These are phyloP conservation scores for Malthinus flaveolus DNA, from an alignment of 2,888 invertebrate species.

Conservation along the genomic window DNA sequence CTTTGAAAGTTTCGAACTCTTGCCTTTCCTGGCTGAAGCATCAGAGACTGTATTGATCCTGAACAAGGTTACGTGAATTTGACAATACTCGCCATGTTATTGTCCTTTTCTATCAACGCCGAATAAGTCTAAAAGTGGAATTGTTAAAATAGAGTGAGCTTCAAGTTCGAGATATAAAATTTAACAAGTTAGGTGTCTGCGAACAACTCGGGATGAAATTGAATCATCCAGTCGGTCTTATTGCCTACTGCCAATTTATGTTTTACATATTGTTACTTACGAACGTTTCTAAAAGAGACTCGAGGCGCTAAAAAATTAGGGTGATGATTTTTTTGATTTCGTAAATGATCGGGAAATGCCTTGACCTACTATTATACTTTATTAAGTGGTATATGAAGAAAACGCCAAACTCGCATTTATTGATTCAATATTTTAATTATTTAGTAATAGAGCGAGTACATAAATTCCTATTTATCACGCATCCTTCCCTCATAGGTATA, in stretches of 20 bases:
- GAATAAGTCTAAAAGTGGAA: constrained; percentile 17
- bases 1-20: constrained; percentile 51
- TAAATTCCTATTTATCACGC: constrained; percentile 6
- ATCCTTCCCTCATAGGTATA: background rate
- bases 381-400: constrained; percentile 12
- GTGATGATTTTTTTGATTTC: background rate
- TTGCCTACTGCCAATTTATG: constrained; percentile 3
- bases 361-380: constrained; percentile 12
- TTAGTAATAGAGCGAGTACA: constrained; percentile 4
- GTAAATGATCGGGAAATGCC: background rate
- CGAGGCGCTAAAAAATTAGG: background rate
- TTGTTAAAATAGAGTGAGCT: constrained; percentile 20
- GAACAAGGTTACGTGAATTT: constrained; percentile 51
- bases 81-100: constrained; percentile 46
- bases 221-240: constrained; percentile 6
- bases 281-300: background rate
- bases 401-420: constrained; percentile 4
- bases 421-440: constrained; percentile 10
- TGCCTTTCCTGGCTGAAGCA: constrained; percentile 46
- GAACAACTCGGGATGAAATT: constrained; percentile 4
- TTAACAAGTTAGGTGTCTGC: constrained; percentile 7
- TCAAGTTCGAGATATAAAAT: constrained; percentile 7
- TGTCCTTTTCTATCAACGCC: constrained; percentile 41
- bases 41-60: constrained; percentile 55
- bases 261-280: constrained; percentile 4